Evolutionary conservation across 2,797 vertebrate species (phyloP), one percentile per base, ranked within the genome.

Genomic region (Paguma larvata): DNA sequence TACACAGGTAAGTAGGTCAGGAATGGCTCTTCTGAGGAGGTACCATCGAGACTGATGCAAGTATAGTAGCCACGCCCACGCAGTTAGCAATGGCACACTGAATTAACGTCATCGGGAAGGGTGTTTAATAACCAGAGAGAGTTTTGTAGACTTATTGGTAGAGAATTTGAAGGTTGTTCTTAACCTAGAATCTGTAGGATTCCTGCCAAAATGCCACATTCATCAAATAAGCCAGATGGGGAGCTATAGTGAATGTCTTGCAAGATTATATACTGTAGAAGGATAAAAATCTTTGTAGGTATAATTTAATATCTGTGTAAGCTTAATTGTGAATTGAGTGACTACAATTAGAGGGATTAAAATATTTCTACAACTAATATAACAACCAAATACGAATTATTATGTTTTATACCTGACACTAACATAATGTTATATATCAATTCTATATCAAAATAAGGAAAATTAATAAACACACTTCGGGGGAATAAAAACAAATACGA

Each of bases 271-370:
- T 41, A 41, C 56, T 77, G 16, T 12, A 79, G 6, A 89, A 96
- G 34, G 53, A 89, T 56, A 77, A 91, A 80, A 63, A 27, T 63
- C 13, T 6, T 79, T 46, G 5, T 95, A 63, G 86, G 30, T 80
- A 84, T 68, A 93, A 91, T 48, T 91, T 84, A 53, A 95, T 79
- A 79, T 85, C 59, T 41, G 88, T 77, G 1, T 82, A 84, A 94
- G 53, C 18, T 48, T 91, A 70, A 67, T 53, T 85, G 11, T 73
- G 46, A 84, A n/a, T 67, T 85, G 21, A 82, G 12, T 5, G 63
- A 70, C 73, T 94, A 21, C 34, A 92, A 59, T 85, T 56, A 72
- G 30, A 88, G 30, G 67, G 16, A 59, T 87, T 85, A 87, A 79
- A 79, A 73, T 95, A 91, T 62, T 90, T 95, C 23, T 72, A 86